Evolutionary conservation across 2,797 vertebrate genomes (phyloP).

Genomic region (Tympanoctomys barrerae): DNA sequence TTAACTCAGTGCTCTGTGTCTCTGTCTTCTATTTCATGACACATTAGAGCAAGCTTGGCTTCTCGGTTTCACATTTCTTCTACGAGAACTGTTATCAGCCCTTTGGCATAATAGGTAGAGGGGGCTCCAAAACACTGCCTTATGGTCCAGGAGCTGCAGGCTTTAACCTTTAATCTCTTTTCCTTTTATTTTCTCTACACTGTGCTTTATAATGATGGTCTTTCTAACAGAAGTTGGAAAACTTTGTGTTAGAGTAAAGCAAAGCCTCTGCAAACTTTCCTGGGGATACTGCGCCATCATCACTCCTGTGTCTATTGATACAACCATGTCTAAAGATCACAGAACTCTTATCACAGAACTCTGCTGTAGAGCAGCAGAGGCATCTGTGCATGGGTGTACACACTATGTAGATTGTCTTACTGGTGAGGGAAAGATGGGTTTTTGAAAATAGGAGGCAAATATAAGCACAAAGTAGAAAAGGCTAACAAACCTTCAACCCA

Average conservation of each 20-base stretch:
- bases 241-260: not conserved
- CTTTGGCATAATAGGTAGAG: not conserved
- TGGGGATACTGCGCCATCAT: slow-evolving; percentile 16
- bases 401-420: not conserved
- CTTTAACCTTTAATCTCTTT: slow-evolving; percentile 62
- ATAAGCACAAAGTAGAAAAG: slow-evolving; percentile 43
- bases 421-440: slow-evolving; percentile 12
- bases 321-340: slow-evolving; percentile 2
- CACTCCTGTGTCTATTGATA: not conserved
- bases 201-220: slow-evolving; percentile 2
- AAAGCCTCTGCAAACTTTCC: slow-evolving; percentile 30
- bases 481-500: slow-evolving; percentile 41
- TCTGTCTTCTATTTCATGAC: not conserved
- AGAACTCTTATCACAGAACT: not conserved
- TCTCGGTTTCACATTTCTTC: not conserved
- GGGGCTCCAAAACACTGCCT: slow-evolving; percentile 23
- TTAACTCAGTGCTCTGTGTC: not conserved
- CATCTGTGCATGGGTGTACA: not conserved
- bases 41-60: not conserved
- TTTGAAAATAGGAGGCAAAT: slow-evolving; percentile 51
- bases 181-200: slow-evolving; percentile 52
- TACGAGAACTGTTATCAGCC: not conserved
- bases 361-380: slow-evolving; percentile 25
- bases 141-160: not conserved
- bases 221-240: not conserved